These are phyloP conservation scores for Myrmecophaga tridactyla DNA, from an alignment of 2,113 vertebrate genomes.

Conservation along the genomic window DNA sequence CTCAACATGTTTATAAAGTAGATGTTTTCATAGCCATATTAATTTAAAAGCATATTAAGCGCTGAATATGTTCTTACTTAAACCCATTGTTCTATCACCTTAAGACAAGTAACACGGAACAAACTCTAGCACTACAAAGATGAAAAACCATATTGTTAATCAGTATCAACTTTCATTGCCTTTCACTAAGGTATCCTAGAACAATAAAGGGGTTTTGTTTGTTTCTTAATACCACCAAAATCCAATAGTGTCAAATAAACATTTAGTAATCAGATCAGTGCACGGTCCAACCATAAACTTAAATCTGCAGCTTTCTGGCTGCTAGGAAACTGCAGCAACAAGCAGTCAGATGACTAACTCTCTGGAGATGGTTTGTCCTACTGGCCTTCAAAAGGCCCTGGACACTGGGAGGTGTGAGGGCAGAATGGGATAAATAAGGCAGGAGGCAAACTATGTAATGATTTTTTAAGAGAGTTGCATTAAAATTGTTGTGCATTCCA, in stretches of 20 bases:
- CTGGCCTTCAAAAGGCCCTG: neutral
- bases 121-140: neutral
- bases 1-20: neutral
- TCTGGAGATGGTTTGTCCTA: too few relatives aligned
- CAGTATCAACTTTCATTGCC: neutral
- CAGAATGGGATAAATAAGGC: neutral
- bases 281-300: neutral
- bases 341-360: neutral
- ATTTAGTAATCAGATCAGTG: neutral
- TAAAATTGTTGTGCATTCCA: neutral
- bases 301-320: neutral
- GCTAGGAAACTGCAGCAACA: neutral
- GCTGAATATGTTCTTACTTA: neutral
- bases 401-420: neutral
- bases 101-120: neutral
- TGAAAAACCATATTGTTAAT: neutral
- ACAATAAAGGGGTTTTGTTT: neutral
- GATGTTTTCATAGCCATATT: neutral
- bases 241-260: constrained; percentile 27
- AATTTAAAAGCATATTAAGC: neutral
- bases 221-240: neutral
- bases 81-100: neutral
- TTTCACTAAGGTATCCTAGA: neutral
- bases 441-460: neutral
- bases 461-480: neutral